Conservation (phyloP, 2,888 invertebrate genomes). For the Cantharis flavilabris region DNA sequence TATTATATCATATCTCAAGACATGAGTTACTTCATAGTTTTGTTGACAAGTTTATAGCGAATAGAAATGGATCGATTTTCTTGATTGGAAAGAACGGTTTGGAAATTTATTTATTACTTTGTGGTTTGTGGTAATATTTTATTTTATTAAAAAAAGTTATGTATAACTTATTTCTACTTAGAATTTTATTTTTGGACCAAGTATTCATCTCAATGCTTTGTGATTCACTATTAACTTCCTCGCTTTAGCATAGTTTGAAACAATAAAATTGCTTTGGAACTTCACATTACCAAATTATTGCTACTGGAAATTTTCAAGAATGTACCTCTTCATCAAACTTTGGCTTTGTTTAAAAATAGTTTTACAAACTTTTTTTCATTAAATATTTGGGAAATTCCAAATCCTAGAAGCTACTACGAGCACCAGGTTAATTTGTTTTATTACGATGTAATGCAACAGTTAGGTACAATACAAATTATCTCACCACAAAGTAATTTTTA, state of each 20-base stretch:
- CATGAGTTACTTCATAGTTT: not conserved
- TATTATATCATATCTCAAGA: not conserved
- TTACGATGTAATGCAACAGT: not conserved
- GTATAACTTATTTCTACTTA: not conserved
- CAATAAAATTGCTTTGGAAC: not conserved
- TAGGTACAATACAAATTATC: not conserved
- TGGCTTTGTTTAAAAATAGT: not conserved
- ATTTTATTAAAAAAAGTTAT: too few species aligned
- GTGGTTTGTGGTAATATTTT: too few species aligned
- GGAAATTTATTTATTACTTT: not conserved
- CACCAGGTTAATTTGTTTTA: too few species aligned
- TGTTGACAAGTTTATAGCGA: not conserved
- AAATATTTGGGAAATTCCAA: not conserved
- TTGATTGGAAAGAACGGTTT: not conserved
- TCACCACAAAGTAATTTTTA: not conserved
- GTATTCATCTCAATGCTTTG: not conserved
- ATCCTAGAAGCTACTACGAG: not conserved
- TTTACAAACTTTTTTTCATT: not conserved
- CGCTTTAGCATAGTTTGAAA: not conserved
- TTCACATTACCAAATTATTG: not conserved
- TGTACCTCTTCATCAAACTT: not conserved
- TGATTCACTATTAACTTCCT: not conserved
- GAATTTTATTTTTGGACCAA: not conserved
- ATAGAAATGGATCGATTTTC: not conserved
- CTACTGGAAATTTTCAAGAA: not conserved